phyloP scores from a whole-genome alignment of 92 coral and sea anemone species.

The Phenganax stokvisi region DNA sequence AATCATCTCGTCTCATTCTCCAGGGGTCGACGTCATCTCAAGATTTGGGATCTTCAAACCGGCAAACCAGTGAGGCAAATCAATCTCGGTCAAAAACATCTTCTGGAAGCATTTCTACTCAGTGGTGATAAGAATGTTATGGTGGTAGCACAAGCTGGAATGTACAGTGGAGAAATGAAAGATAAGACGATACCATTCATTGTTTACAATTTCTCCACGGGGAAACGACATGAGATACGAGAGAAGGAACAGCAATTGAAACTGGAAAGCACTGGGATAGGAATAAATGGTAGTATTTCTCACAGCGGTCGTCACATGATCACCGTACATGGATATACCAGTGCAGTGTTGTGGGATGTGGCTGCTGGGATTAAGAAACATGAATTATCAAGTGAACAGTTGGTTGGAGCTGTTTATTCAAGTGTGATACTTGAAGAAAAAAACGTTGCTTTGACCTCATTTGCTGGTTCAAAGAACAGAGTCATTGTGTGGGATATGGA shows the following conservation, averaged over 20 bases:
- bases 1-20: constrained; percentile 75
- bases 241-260: constrained; percentile 34
- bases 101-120: constrained; percentile 74
- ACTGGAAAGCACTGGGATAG: constrained; percentile 18
- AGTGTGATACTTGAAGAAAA: constrained; percentile 50
- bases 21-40: constrained; percentile 73
- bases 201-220: constrained; percentile 35
- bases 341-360: constrained; percentile 63
- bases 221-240: constrained; percentile 30
- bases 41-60: constrained; percentile 76
- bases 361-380: constrained; percentile 44
- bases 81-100: constrained; percentile 66
- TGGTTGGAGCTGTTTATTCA: constrained; percentile 51
- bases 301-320: constrained; percentile 65
- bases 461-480: constrained; percentile 44
- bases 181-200: constrained; percentile 31
- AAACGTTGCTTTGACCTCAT: constrained; percentile 55
- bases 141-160: constrained; percentile 29
- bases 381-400: constrained; percentile 36
- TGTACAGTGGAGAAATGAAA: constrained; percentile 25
- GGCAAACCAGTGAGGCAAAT: constrained; percentile 68
- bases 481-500: constrained; percentile 47
- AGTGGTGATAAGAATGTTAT: constrained; percentile 56
- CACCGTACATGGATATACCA: constrained; percentile 43
- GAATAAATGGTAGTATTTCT: constrained; percentile 43